Base-by-base conservation (phyloP, 2,113 vertebrate genomes). In the Donacobius atricapilla region DNA sequence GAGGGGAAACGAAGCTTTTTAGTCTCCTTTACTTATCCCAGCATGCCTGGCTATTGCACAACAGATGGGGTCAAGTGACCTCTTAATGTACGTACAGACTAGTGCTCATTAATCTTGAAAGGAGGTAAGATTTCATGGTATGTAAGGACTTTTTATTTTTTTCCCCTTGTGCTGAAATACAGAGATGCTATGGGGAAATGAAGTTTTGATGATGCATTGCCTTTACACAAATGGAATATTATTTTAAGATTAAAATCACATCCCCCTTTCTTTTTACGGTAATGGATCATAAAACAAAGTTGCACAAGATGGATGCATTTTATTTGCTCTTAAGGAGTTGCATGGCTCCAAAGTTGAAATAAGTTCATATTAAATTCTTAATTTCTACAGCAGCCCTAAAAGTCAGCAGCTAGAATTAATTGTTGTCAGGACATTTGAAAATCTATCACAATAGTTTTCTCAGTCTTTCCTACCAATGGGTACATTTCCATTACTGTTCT, bases 181-280 rank as follows among this genome's bases (percentile, higher is more conserved):
- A 20, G 83, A 42, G 35, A 58, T 35, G 21, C 56, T 75, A 28
- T 90, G 64, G 85, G 87, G 79, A 91, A 95, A 93, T 48, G n/a
- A 78, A 86, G 6, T 18, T 84, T 86, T 83, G 68, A 68, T 63
- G 79, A 94, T 88, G 51, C n/a, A 83, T 96, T 93, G 37, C 22
- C 37, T 90, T 93, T 83, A 57, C 50, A 73, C 47, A 81, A 90
- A 87, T 31, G 47, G 7, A 28, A 21, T 93, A 86, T 92, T 93
- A 87, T 94, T 92, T 89, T 89, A 94, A 97, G 94, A 95, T 93
- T 83, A 92, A 91, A 91, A 95, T 92, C 68, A 68, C 75, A 75
- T 77, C 70, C 56, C 20, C 15, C 85, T 91, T 95, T 51, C 75
- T 83, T 94, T 93, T 68, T 78, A 45, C 4, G 10, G 60, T 84